Percentiles rank a stretch among this genome's conserved stretches.
Conservation (phyloP, 1,140 invertebrate species). For the Fragariocoptes setiger region DNA sequence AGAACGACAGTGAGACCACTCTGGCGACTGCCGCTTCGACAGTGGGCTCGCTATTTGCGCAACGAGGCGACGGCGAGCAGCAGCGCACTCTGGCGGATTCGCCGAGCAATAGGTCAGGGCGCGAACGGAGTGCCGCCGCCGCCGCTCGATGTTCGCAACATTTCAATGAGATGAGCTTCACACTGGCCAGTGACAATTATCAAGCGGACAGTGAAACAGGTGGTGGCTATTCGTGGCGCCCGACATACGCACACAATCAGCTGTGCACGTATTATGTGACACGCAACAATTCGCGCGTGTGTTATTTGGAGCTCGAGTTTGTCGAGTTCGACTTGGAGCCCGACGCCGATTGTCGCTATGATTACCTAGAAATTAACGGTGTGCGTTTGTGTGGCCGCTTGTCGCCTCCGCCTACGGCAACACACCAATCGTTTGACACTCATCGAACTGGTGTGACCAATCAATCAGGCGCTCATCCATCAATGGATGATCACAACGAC, state of each 20-base stretch:
- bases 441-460: background rate
- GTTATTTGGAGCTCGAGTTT: constrained; percentile 13
- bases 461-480: constrained; percentile 1
- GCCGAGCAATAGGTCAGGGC: background rate
- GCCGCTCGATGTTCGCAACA: background rate
- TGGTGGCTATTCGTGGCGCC: too few relatives aligned
- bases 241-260: constrained; percentile 6
- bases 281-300: constrained; percentile 7
- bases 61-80: background rate
- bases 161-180: constrained; percentile 4
- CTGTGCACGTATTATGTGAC: constrained; percentile 9
- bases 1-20: background rate
- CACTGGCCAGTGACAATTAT: constrained; percentile 7
- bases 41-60: background rate
- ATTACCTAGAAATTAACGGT: constrained; percentile 13
- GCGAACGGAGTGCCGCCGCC: background rate
- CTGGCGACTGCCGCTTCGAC: background rate
- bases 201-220: too few relatives aligned
- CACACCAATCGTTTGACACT: constrained; percentile 3
- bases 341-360: constrained; percentile 12
- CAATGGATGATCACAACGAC: constrained; percentile 10
- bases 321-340: constrained; percentile 12
- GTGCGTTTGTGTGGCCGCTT: constrained; percentile 13
- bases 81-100: background rate
- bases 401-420: constrained; percentile 11